phyloP scores from a whole-genome alignment of 35 echinoderm and acorn worm species.

The Stichopus chloronotus region DNA sequence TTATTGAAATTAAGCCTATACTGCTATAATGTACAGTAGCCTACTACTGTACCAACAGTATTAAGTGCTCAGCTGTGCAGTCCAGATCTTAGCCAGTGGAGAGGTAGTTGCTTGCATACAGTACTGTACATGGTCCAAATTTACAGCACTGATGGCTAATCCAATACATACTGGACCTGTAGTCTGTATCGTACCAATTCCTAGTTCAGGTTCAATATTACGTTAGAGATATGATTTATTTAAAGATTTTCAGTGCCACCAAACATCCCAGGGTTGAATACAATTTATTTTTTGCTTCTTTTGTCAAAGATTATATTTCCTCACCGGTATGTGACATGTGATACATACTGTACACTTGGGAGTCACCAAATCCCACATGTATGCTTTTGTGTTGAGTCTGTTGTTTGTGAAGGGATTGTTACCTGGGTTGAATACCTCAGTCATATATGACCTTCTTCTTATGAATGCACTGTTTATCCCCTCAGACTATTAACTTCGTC shows the following conservation, averaged over 20 bases:
- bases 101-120: too few species aligned
- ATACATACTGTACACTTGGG: background rate
- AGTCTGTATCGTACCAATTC: too few species aligned
- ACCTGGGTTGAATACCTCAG: background rate
- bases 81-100: too few species aligned
- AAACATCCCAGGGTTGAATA: background rate
- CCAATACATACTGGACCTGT: too few species aligned
- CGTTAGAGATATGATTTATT: too few species aligned
- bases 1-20: too few species aligned
- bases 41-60: too few species aligned
- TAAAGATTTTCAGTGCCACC: background rate
- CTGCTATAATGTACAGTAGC: too few species aligned
- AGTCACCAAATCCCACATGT: background rate
- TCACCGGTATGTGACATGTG: background rate
- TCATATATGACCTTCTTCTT: conserved; percentile 34
- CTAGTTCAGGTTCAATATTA: too few species aligned
- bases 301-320: background rate
- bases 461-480: background rate
- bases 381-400: background rate
- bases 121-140: too few species aligned
- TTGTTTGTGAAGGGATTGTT: conserved; percentile 33
- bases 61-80: too few species aligned
- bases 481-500: conserved; percentile 1
- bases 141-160: too few species aligned
- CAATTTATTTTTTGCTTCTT: background rate